A percentile compares a stretch with the other conserved stretches of the same genome.
These are phyloP conservation scores for Hyposoter didymator DNA, from an alignment of 2,888 invertebrate species.

Conservation along the genomic window DNA sequence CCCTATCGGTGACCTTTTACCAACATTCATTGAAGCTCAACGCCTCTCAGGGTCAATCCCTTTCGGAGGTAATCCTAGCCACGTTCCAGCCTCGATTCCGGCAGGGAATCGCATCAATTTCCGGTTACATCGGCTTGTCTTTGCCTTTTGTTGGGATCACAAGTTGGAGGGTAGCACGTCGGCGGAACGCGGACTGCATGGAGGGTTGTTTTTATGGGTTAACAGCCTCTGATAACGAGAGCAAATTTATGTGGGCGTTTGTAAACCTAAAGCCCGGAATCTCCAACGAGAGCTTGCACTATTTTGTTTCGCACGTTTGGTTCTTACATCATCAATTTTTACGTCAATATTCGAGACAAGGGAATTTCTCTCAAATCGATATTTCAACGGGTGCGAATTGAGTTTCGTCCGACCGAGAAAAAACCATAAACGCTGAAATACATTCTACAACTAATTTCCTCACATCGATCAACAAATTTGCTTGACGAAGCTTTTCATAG, in stretches of 20 bases:
- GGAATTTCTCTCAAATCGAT: not conserved
- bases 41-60: conserved; percentile 56
- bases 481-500: too few relatives aligned
- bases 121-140: conserved; percentile 46
- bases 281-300: not conserved
- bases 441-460: not conserved
- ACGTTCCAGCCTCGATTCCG: conserved; percentile 32
- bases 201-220: conserved; percentile 26
- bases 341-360: not conserved
- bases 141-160: conserved; percentile 24
- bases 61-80: conserved; percentile 57
- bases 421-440: not conserved
- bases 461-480: not conserved
- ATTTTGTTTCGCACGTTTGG: not conserved
- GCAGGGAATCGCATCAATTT: conserved; percentile 55
- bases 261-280: conserved; percentile 6
- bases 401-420: not conserved
- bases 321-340: conserved; percentile 13
- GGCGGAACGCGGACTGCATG: conserved; percentile 18
- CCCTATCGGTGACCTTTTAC: conserved; percentile 33
- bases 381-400: conserved; percentile 4
- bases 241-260: conserved; percentile 19
- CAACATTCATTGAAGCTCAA: conserved; percentile 39
- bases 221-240: conserved; percentile 21
- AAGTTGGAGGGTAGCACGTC: not conserved